phyloP scores from a whole-genome alignment of 2,888 invertebrate genomes.

The Candidula unifasciata region DNA sequence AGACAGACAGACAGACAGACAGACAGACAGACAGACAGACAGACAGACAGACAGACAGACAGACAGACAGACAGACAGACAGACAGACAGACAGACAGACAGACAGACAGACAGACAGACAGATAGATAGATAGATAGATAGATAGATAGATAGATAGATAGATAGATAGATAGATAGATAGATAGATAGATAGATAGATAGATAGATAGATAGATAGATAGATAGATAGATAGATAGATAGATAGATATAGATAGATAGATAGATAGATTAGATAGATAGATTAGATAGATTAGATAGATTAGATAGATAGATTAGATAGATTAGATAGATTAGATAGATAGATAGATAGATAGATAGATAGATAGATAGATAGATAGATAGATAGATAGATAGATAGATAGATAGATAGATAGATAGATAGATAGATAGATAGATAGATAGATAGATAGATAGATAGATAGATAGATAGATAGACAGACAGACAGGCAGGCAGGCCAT shows the following conservation, averaged over 20 bases:
- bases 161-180: constrained; percentile 4
- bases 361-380: background rate
- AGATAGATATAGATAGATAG: background rate
- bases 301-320: background rate
- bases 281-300: background rate
- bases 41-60: no score
- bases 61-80: background rate
- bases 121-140: constrained; percentile 8
- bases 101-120: background rate
- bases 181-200: background rate
- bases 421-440: background rate
- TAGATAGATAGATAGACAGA: no score
- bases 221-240: background rate
- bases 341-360: background rate
- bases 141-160: constrained; percentile 8
- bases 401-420: constrained; percentile 3
- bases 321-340: background rate
- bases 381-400: background rate
- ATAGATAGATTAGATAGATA: constrained; percentile 7
- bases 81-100: background rate
- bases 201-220: no score
- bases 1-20: no score
- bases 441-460: background rate
- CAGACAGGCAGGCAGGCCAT: no score
- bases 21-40: no score